These are phyloP conservation scores for Trachelus tabidus DNA, from an alignment of 2,888 invertebrate species.

Conservation along the genomic window DNA sequence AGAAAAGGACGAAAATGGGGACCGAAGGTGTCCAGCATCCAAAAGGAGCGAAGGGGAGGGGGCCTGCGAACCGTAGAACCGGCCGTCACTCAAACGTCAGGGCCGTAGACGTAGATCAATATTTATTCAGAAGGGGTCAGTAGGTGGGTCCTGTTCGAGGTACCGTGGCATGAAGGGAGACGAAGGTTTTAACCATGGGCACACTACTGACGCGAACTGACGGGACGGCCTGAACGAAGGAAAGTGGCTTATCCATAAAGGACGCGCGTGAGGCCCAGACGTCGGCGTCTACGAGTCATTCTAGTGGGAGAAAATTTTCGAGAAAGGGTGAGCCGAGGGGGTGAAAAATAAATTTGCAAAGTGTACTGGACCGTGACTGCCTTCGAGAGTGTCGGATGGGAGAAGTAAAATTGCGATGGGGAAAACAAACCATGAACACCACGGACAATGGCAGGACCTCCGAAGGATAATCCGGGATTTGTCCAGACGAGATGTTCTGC, in stretches of 20 bases:
- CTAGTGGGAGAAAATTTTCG: slow-evolving; percentile 6
- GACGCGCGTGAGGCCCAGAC: not conserved
- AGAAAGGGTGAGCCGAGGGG: not conserved
- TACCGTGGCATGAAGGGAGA: not conserved
- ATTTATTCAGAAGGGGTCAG: slow-evolving; percentile 17
- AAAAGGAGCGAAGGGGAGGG: not conserved
- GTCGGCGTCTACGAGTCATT: slow-evolving; percentile 15
- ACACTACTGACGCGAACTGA: not conserved
- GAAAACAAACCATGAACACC: not conserved
- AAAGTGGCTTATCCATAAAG: not conserved
- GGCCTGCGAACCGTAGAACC: slow-evolving; percentile 3
- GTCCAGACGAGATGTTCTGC: slow-evolving; percentile 7
- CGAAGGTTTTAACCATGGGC: not conserved
- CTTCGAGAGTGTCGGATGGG: not conserved
- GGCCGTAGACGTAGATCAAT: slow-evolving; percentile 16
- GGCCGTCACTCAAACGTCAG: slow-evolving; percentile 19
- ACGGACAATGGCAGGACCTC: slow-evolving; percentile 3
- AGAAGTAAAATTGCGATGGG: not conserved
- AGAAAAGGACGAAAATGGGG: not conserved
- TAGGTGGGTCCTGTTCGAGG: not conserved
- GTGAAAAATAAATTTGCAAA: slow-evolving; percentile 8
- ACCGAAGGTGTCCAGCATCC: not conserved
- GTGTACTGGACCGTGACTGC: not conserved
- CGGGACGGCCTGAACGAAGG: not conserved
- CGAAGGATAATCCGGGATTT: slow-evolving; percentile 20